These are phyloP conservation scores for Strix aluco DNA, from an alignment of 2,113 vertebrate species.

Conservation along the genomic window DNA sequence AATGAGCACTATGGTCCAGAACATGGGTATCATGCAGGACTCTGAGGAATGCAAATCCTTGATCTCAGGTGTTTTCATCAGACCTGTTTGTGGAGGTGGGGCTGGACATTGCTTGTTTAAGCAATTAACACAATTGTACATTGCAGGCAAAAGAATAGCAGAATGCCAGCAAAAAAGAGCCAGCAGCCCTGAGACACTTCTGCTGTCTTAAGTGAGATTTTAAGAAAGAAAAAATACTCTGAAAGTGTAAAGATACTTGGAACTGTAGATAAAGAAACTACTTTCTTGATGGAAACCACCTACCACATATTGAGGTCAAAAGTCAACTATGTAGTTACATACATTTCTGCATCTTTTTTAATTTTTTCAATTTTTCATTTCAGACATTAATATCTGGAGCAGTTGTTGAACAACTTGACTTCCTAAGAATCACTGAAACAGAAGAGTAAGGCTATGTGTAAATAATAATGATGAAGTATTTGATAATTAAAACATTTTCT, in stretches of 20 bases:
- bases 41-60: neutral
- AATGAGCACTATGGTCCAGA: neutral
- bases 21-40: neutral
- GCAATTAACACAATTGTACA: no score
- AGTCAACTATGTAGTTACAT: neutral
- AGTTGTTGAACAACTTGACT: conserved; percentile 95
- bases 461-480: neutral
- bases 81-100: neutral
- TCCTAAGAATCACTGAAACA: conserved; percentile 89
- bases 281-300: neutral
- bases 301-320: neutral
- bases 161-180: neutral
- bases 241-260: neutral
- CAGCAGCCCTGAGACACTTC: neutral
- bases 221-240: neutral
- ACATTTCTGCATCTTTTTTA: neutral
- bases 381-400: conserved; percentile 97
- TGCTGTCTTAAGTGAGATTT: neutral
- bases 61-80: neutral
- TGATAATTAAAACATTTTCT: neutral
- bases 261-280: neutral
- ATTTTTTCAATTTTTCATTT: conserved; percentile 38
- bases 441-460: conserved; percentile 83
- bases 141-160: neutral
- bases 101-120: neutral